Percentiles rank a stretch among this genome's conserved stretches.
These are phyloP conservation scores for Oscarella lobularis DNA, from an alignment of 37 sponge, comb jelly and placozoan genomes.

Conservation along the genomic window DNA sequence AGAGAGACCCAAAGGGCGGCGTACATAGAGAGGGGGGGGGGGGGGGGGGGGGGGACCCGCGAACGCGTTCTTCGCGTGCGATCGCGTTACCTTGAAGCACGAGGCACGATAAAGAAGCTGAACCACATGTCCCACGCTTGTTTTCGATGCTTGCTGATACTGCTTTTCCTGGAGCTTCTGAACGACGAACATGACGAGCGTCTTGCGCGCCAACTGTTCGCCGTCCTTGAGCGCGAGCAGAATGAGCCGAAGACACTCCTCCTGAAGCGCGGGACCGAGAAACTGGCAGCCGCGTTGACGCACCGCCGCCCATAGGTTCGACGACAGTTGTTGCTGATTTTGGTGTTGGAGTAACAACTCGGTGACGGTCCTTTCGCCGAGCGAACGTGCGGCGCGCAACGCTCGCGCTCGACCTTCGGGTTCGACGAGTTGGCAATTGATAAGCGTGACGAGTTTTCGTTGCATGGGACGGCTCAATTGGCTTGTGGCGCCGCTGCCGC, in stretches of 20 bases:
- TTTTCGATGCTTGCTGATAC: slow-evolving; percentile 82
- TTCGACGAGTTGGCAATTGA: slow-evolving; percentile 72
- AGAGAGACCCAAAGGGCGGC: too few relatives aligned
- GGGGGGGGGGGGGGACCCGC: too few relatives aligned
- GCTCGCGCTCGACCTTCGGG: slow-evolving; percentile 61
- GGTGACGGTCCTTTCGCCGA: slow-evolving; percentile 78
- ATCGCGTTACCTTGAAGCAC: slow-evolving; percentile 98
- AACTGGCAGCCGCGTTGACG: slow-evolving; percentile 90
- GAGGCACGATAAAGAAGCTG: slow-evolving; percentile 92
- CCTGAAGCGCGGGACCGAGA: slow-evolving; percentile 93
- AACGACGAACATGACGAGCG: slow-evolving; percentile 77
- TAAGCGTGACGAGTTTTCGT: slow-evolving; percentile 63
- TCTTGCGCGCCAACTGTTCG: slow-evolving; percentile 62
- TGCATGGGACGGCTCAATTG: slow-evolving; percentile 75
- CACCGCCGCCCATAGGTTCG: slow-evolving; percentile 84
- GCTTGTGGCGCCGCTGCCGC: background rate
- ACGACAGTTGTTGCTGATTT: slow-evolving; percentile 72
- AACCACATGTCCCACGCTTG: slow-evolving; percentile 96
- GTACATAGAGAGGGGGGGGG: background rate
- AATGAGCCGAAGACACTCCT: slow-evolving; percentile 79
- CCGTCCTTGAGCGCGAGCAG: slow-evolving; percentile 60
- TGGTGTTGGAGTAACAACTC: slow-evolving; percentile 88
- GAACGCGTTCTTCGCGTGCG: too few relatives aligned
- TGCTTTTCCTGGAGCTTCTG: slow-evolving; percentile 56
- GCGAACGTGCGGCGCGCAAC: slow-evolving; percentile 66